phyloP scores from a whole-genome alignment of 2,113 vertebrate species.

The Nestor notabilis region DNA sequence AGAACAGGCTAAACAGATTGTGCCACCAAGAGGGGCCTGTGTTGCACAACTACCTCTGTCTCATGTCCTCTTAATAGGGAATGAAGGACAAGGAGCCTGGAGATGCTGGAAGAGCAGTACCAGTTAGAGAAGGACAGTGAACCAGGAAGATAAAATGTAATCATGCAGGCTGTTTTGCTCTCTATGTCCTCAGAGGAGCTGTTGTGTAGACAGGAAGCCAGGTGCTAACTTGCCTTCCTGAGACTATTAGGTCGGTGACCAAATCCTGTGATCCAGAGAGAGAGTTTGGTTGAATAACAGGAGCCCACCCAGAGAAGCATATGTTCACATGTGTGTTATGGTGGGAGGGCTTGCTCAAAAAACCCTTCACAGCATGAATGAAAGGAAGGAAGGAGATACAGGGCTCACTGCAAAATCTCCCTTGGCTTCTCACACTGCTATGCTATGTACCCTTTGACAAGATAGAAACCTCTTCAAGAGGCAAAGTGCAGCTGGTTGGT shows the following conservation, averaged over 20 bases:
- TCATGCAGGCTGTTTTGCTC: not conserved
- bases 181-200: not conserved
- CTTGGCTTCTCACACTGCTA: not conserved
- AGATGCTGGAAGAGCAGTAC: not conserved
- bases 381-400: not conserved
- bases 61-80: not conserved
- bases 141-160: not conserved
- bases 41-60: not conserved
- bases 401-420: not conserved
- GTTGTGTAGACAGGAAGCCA: not conserved
- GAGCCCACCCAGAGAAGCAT: not conserved
- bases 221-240: not conserved
- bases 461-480: not conserved
- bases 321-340: not conserved
- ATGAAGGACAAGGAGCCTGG: not conserved
- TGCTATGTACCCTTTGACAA: not conserved
- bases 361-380: not conserved
- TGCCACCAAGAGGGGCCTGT: not conserved
- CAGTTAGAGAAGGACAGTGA: not conserved
- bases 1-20: not conserved
- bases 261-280: not conserved
- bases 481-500: not conserved
- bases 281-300: not conserved
- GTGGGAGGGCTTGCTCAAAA: not conserved
- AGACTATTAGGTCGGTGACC: not conserved